Conservation (phyloP, 2,113 vertebrate species). For the Pachyramphus minor region DNA sequence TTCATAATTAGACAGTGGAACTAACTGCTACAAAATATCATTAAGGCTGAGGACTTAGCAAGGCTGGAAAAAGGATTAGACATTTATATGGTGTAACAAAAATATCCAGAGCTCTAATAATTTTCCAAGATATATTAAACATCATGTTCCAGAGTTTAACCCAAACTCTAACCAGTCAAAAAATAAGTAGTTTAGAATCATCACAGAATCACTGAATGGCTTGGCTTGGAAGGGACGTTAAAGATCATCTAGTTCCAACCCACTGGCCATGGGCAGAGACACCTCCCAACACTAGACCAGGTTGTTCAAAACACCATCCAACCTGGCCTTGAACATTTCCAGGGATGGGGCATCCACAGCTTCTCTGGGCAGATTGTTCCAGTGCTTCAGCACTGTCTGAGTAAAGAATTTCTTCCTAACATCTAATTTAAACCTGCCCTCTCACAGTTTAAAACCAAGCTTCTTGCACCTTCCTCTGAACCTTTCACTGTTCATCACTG, state of each 20-base stretch:
- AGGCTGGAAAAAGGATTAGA: constrained; percentile 34
- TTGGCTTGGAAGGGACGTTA: not conserved
- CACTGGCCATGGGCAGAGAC: not conserved
- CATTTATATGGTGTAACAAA: constrained; percentile 32
- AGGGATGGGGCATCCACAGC: not conserved
- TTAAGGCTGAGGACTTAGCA: constrained; percentile 6
- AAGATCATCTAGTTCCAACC: not conserved
- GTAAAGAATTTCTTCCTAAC: not conserved
- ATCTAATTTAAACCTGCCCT: not conserved
- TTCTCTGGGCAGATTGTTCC: not conserved
- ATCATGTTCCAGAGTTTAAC: not conserved
- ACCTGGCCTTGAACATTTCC: not conserved
- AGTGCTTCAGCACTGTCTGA: not conserved
- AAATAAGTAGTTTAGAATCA: not conserved
- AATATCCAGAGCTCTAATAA: constrained; percentile 31
- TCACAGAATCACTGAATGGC: not conserved
- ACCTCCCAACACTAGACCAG: not conserved
- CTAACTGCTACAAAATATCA: constrained; percentile 56
- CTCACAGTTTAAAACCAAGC: not conserved
- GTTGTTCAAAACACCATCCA: not conserved
- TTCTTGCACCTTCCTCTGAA: not conserved
- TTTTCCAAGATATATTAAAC: not conserved
- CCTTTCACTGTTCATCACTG: not conserved
- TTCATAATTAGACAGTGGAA: constrained; percentile 60
- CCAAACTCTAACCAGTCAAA: not conserved